phyloP scores from a whole-genome alignment of 2,888 invertebrate species.

The Baccha elongata region DNA sequence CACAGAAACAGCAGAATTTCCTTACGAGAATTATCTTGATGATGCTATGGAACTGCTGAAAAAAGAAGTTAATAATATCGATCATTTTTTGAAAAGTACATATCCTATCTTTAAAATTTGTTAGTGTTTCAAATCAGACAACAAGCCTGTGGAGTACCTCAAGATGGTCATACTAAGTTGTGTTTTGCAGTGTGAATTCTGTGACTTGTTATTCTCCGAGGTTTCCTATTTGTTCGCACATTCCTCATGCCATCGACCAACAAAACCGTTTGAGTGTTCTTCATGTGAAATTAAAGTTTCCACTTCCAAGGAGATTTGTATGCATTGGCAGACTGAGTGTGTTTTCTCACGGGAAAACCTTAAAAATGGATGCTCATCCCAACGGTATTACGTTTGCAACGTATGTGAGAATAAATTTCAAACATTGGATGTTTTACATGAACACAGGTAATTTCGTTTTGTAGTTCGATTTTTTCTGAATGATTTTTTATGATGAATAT shows the following conservation, averaged over 20 bases:
- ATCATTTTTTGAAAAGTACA: neutral
- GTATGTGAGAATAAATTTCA: constrained; percentile 80
- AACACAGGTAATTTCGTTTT: constrained; percentile 79
- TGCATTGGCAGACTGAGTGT: constrained; percentile 84
- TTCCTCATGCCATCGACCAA: constrained; percentile 79
- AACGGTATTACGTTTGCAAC: constrained; percentile 80
- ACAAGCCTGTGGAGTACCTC: constrained; percentile 72
- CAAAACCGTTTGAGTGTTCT: constrained; percentile 80
- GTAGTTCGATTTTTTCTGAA: neutral
- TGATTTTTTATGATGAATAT: neutral
- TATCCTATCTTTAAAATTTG: neutral
- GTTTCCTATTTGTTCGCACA: constrained; percentile 82
- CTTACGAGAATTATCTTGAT: constrained; percentile 75
- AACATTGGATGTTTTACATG: constrained; percentile 79
- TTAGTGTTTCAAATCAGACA: constrained; percentile 62
- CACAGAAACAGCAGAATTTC: constrained; percentile 74
- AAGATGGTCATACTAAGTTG: constrained; percentile 78
- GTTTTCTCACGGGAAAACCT: constrained; percentile 79
- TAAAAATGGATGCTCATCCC: constrained; percentile 76
- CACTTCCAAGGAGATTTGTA: constrained; percentile 84
- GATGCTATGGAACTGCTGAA: constrained; percentile 75
- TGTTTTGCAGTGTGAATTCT: constrained; percentile 85
- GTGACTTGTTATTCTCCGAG: constrained; percentile 84
- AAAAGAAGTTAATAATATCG: constrained; percentile 52
- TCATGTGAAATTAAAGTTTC: constrained; percentile 82